A percentile compares a stretch with the other conserved stretches of the same genome.
These are phyloP conservation scores for Tanytarsus gracilentus DNA, from an alignment of 2,888 invertebrate genomes.

Conservation along the genomic window DNA sequence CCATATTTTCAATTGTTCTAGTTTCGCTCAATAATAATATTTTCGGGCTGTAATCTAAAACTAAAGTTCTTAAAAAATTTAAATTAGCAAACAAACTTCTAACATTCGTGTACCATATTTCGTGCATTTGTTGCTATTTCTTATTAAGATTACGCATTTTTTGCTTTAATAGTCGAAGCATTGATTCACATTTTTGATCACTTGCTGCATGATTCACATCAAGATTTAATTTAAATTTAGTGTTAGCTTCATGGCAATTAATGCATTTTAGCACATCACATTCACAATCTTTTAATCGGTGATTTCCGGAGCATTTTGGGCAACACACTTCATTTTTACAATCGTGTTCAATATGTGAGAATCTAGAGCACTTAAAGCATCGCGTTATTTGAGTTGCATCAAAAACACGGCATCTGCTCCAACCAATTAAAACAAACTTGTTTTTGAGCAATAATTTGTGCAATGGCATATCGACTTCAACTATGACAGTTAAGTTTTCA, in stretches of 20 bases:
- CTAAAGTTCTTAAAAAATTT: not conserved
- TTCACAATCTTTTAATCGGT: not conserved
- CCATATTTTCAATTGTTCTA: not conserved
- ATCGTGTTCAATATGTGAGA: not conserved
- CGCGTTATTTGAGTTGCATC: not conserved
- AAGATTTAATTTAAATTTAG: not conserved
- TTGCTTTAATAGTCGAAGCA: not conserved
- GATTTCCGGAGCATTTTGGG: not conserved
- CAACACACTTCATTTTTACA: not conserved
- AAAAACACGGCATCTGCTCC: not conserved
- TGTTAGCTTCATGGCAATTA: not conserved
- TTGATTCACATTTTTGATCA: not conserved
- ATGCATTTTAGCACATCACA: not conserved
- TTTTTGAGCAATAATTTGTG: not conserved
- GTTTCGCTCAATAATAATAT: not conserved
- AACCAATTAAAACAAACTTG: not conserved
- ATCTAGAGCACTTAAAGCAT: not conserved
- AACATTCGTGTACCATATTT: not conserved
- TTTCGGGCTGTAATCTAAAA: not conserved
- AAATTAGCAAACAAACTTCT: not conserved
- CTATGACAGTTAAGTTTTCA: not conserved
- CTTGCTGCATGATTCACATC: not conserved
- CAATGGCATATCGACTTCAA: not conserved
- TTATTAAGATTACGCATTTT: not conserved
- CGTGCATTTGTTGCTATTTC: not conserved